phyloP scores from a whole-genome alignment of 2,888 invertebrate genomes.

The Rapana venosa region DNA sequence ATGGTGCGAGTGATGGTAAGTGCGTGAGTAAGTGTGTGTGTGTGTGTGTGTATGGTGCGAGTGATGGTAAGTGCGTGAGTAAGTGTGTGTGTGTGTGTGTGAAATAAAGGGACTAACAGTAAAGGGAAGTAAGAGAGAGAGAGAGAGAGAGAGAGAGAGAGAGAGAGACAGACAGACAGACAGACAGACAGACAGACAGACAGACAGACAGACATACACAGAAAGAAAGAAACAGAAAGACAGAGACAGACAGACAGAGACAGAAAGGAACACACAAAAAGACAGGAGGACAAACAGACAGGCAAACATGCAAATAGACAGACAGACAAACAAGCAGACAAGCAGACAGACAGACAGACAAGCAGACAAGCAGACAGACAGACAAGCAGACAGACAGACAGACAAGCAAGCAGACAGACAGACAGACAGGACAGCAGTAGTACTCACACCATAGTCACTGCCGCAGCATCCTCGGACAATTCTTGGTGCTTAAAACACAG shows the following conservation, averaged over 20 bases:
- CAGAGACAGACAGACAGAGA: constrained; percentile 15
- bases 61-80: too few species aligned
- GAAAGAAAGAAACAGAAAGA: not conserved
- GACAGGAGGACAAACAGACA: constrained; percentile 10
- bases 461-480: constrained; percentile 36
- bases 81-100: too few species aligned
- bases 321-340: not conserved
- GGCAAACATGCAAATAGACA: not conserved
- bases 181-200: too few species aligned
- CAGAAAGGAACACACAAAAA: not conserved
- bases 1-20: too few species aligned
- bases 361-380: not conserved
- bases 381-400: not conserved
- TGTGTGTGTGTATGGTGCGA: too few species aligned
- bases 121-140: too few species aligned
- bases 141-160: too few species aligned
- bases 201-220: too few species aligned
- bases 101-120: too few species aligned
- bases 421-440: not conserved
- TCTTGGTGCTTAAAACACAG: constrained; percentile 14
- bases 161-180: too few species aligned
- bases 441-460: constrained; percentile 38
- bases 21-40: too few species aligned
- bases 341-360: not conserved
- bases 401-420: not conserved